Evolutionary conservation across 35 echinoderm and acorn worm species (phyloP).

Genomic region (Holothuria glaberrima): DNA sequence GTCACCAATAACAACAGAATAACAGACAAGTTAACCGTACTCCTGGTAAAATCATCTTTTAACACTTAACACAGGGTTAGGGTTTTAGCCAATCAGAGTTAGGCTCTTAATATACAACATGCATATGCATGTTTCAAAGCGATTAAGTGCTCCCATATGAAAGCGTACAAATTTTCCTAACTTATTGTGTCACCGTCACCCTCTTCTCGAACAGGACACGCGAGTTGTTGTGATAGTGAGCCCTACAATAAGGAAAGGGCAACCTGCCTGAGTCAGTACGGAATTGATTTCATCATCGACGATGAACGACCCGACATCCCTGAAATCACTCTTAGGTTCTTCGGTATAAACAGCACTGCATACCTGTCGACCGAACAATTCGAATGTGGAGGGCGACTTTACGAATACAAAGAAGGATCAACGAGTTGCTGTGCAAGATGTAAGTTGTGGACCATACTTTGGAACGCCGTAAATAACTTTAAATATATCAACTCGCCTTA

Average conservation of each 20-base stretch:
- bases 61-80: too few species aligned
- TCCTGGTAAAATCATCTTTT: too few species aligned
- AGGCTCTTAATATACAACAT: too few species aligned
- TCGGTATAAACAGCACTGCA: background rate
- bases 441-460: background rate
- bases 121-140: too few species aligned
- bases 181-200: too few species aligned
- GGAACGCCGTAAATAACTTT: too few species aligned
- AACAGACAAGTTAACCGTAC: too few species aligned
- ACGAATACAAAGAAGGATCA: background rate
- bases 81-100: too few species aligned
- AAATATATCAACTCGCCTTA: too few species aligned
- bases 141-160: too few species aligned
- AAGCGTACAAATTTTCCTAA: too few species aligned
- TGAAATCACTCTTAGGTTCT: background rate
- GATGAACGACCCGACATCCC: background rate
- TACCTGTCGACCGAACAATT: constrained; percentile 1
- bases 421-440: constrained; percentile 4
- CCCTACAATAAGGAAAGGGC: background rate
- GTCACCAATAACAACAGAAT: too few species aligned
- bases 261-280: background rate
- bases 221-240: background rate
- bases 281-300: background rate
- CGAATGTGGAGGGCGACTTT: constrained; percentile 10
- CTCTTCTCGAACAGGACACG: background rate